Evolutionary conservation across 1,140 invertebrate species (phyloP).

Genomic region (Drosophila melanica): DNA sequence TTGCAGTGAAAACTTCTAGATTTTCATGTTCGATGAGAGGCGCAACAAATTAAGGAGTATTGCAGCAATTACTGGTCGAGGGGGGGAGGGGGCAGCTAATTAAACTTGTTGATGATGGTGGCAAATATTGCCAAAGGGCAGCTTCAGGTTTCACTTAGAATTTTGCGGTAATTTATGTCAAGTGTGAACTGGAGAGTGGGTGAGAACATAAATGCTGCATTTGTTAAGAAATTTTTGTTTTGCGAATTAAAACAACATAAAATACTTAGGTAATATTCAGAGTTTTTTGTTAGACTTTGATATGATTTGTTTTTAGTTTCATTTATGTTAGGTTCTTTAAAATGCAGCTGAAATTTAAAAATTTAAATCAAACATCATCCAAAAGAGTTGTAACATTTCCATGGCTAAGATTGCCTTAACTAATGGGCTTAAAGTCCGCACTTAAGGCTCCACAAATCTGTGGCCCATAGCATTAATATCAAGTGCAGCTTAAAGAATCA

Average conservation of each 20-base stretch:
- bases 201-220: background rate
- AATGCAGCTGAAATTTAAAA: no score
- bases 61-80: conserved; percentile 39
- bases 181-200: conserved; percentile 15
- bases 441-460: conserved; percentile 1
- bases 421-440: no score
- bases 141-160: conserved; percentile 23
- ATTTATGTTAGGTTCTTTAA: no score
- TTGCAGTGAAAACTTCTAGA: conserved; percentile 55
- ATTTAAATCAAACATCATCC: no score
- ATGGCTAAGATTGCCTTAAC: no score
- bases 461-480: conserved; percentile 28
- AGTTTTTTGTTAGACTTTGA: background rate
- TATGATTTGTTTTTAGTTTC: background rate
- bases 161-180: conserved; percentile 53
- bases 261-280: conserved; percentile 1
- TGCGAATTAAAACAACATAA: background rate
- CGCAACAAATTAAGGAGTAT: conserved; percentile 43
- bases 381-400: no score
- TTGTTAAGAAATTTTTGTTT: background rate
- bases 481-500: conserved; percentile 39
- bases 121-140: conserved; percentile 19
- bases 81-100: conserved; percentile 29
- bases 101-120: conserved; percentile 60
- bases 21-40: conserved; percentile 64